Evolutionary conservation across 2,113 vertebrate species (phyloP), one percentile per base, ranked within the genome.

Genomic region (Lophura nycthemera): DNA sequence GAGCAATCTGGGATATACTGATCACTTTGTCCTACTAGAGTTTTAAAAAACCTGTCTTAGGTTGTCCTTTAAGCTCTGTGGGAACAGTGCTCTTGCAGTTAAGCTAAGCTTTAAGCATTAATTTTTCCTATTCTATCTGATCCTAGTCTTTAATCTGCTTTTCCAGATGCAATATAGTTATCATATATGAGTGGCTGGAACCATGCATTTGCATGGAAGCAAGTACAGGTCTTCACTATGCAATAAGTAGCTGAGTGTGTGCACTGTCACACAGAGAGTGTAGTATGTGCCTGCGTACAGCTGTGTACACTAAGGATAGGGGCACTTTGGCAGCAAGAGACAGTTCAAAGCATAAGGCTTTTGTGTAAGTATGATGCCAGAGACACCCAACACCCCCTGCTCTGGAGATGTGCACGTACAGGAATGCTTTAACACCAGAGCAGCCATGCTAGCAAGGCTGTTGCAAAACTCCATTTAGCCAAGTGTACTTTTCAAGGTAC

Each of bases 111-210:
- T 84, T 93, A 16, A 81, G 82, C 63, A 66, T 95, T 64, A 78
- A 81, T 86, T 64, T 40, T 65, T 92, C 17, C 64, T 74, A 88
- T 93, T 94, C 73, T 92, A 78, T 94, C 75, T 94, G 83, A 88
- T 90, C 83, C 52, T 60, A 76, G 71, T 65, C 90, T 95, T 94
- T 96, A 88, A 93, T 96, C 81, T 92, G 20, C 67, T 91, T 83
- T 92, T 85, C 71, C 70, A 82, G 87, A 90, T 95, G 78, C 25
- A 63, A 80, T 79, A 20, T 24, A 32, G 30, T 78, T 95, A 73
- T 83, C 91, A 77, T 71, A 91, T 86, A 89, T 91, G 74, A 75
- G 81, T 90, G 83, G 76, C 29, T 89, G 78, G 59, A 84, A 7
- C 83, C 89, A 43, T 64, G 40, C 30, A 59, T 93, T 94, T 96